Evolutionary conservation across 1,140 invertebrate species (phyloP).

Genomic region (Cyrtorhinus lividipennis): DNA sequence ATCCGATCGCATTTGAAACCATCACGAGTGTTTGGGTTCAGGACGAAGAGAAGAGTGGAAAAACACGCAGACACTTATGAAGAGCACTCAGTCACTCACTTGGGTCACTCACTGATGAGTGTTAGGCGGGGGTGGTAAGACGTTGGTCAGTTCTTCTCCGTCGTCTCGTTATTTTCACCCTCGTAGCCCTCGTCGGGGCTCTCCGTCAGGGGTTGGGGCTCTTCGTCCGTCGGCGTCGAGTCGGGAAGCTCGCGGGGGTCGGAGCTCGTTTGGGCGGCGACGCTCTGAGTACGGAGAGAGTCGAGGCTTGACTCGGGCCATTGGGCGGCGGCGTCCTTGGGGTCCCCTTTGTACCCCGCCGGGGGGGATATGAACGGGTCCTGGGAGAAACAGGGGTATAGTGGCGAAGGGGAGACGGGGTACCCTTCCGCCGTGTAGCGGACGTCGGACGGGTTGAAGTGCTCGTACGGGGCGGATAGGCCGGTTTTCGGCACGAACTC

Average conservation of each 20-base stretch:
- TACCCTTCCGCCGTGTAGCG: slow-evolving; percentile 66
- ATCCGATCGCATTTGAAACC: too few species aligned
- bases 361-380: slow-evolving; percentile 51
- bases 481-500: slow-evolving; percentile 43
- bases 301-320: slow-evolving; percentile 22
- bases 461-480: slow-evolving; percentile 34
- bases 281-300: slow-evolving; percentile 20
- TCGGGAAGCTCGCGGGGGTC: slow-evolving; percentile 12
- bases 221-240: neutral
- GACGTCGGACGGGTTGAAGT: slow-evolving; percentile 41
- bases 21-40: too few species aligned
- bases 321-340: slow-evolving; percentile 27
- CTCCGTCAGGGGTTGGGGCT: slow-evolving; percentile 48
- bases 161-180: slow-evolving; percentile 42
- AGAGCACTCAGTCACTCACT: too few species aligned
- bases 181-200: slow-evolving; percentile 79
- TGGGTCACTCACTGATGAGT: too few species aligned
- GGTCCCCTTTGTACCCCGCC: slow-evolving; percentile 42
- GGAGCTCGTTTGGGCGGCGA: slow-evolving; percentile 23
- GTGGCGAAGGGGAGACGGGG: slow-evolving; percentile 35
- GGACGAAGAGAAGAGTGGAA: too few species aligned
- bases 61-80: too few species aligned
- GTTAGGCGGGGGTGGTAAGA: too few species aligned
- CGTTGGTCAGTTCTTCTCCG: slow-evolving; percentile 35
- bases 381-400: slow-evolving; percentile 26